Percentiles rank a stretch among this genome's conserved stretches.
Conservation (phyloP, 2,888 invertebrate genomes). For the Reticulitermes lucifugus region DNA sequence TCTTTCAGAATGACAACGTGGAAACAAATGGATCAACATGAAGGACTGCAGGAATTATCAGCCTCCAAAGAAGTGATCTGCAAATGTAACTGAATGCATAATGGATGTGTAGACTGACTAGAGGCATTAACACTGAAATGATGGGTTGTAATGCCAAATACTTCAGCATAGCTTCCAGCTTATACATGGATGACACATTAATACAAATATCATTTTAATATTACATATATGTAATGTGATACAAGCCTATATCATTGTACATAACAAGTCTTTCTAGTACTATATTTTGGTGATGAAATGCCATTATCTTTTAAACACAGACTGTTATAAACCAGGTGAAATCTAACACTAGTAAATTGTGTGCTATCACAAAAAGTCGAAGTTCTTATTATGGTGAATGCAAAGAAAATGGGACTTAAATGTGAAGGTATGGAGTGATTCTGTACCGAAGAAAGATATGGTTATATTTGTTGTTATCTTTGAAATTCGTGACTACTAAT, state of each 20-base stretch:
- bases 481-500: too few relatives aligned
- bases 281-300: background rate
- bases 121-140: background rate
- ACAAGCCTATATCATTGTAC: background rate
- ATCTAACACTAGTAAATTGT: background rate
- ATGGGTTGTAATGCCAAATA: conserved; percentile 4
- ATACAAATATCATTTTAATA: background rate
- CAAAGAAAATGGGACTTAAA: too few relatives aligned
- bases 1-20: conserved; percentile 71
- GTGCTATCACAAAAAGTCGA: background rate
- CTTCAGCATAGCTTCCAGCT: background rate
- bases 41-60: background rate
- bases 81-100: background rate
- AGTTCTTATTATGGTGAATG: background rate
- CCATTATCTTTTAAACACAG: background rate
- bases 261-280: background rate
- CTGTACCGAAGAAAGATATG: too few relatives aligned
- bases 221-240: background rate
- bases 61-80: background rate
- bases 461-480: too few relatives aligned
- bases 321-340: background rate
- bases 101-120: background rate
- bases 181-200: background rate
- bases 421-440: too few relatives aligned
- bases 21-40: conserved; percentile 31